A percentile compares a stretch with the other conserved stretches of the same genome.
Conservation (phyloP, 2,888 invertebrate species). For the Stenoptilia bipunctidactyla region DNA sequence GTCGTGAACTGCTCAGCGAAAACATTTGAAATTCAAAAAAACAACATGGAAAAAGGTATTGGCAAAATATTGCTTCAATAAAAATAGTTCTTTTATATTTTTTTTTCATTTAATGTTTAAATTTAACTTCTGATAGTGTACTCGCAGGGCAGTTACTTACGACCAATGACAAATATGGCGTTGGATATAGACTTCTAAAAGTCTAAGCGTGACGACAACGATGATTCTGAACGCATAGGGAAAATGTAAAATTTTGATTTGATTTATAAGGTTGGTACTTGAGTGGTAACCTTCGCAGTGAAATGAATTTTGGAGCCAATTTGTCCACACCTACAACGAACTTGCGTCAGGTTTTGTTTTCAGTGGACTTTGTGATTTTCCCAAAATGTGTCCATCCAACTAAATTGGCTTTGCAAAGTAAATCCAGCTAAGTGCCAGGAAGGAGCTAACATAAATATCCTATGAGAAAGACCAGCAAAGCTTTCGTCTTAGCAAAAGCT, state of each 20-base stretch:
- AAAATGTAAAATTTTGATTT: slow-evolving; percentile 28
- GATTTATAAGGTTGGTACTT: background rate
- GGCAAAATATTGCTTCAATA: background rate
- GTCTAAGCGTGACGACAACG: slow-evolving; percentile 46
- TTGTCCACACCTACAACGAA: slow-evolving; percentile 12
- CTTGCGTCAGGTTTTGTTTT: no score
- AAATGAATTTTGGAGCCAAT: slow-evolving; percentile 22
- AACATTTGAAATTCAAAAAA: background rate
- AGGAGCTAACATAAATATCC: slow-evolving; percentile 26
- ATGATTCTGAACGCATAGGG: slow-evolving; percentile 41
- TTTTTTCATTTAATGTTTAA: no score
- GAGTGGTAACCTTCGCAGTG: slow-evolving; percentile 9
- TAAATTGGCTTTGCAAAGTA: slow-evolving; percentile 36
- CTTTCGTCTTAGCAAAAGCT: background rate
- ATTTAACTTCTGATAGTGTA: background rate
- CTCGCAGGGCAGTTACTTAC: slow-evolving; percentile 29
- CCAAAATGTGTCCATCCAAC: slow-evolving; percentile 36
- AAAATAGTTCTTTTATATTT: background rate
- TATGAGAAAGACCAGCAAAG: background rate
- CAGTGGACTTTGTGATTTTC: slow-evolving; percentile 27
- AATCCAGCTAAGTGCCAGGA: slow-evolving; percentile 23
- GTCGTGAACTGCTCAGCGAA: background rate
- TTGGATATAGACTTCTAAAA: slow-evolving; percentile 48
- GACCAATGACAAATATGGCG: slow-evolving; percentile 40
- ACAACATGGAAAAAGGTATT: background rate